Percentiles rank a stretch among this genome's conserved stretches.
These are phyloP conservation scores for Chaetogeoica ovagalla DNA, from an alignment of 2,888 invertebrate species.

Conservation along the genomic window DNA sequence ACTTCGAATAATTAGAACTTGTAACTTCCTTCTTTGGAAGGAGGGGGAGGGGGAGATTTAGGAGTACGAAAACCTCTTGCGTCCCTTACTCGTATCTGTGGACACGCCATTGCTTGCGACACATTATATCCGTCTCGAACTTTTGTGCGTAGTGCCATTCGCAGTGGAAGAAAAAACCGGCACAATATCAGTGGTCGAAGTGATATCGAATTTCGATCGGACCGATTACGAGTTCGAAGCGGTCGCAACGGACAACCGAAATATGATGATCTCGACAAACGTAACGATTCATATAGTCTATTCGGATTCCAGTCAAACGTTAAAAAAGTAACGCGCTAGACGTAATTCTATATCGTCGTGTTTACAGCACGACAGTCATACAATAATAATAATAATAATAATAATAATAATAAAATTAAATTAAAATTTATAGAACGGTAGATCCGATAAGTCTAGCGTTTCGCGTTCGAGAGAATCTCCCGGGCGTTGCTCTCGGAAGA, in stretches of 20 bases:
- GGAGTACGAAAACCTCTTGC: too few relatives aligned
- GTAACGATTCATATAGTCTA: constrained; percentile 82
- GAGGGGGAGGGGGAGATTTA: too few relatives aligned
- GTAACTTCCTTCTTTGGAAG: too few relatives aligned
- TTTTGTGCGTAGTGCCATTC: constrained; percentile 72
- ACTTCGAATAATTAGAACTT: too few relatives aligned
- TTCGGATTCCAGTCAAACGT: constrained; percentile 70
- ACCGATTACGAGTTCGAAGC: constrained; percentile 80
- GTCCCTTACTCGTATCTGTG: too few relatives aligned
- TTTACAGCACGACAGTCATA: neutral
- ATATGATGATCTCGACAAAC: constrained; percentile 75
- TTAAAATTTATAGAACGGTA: constrained; percentile 45
- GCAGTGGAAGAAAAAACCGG: constrained; percentile 87
- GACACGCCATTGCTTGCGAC: too few relatives aligned
- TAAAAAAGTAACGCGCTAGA: constrained; percentile 67
- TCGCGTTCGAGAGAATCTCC: constrained; percentile 75
- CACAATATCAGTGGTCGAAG: constrained; percentile 81
- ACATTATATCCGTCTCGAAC: neutral
- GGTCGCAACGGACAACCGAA: constrained; percentile 71
- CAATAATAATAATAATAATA: too few relatives aligned
- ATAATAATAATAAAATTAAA: too few relatives aligned
- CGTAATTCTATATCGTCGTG: neutral
- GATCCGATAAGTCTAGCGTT: constrained; percentile 73
- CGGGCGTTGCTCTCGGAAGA: constrained; percentile 74
- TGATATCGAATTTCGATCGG: constrained; percentile 70